These are phyloP conservation scores for Prunella fulvescens DNA, from an alignment of 2,113 vertebrate species.

Conservation along the genomic window DNA sequence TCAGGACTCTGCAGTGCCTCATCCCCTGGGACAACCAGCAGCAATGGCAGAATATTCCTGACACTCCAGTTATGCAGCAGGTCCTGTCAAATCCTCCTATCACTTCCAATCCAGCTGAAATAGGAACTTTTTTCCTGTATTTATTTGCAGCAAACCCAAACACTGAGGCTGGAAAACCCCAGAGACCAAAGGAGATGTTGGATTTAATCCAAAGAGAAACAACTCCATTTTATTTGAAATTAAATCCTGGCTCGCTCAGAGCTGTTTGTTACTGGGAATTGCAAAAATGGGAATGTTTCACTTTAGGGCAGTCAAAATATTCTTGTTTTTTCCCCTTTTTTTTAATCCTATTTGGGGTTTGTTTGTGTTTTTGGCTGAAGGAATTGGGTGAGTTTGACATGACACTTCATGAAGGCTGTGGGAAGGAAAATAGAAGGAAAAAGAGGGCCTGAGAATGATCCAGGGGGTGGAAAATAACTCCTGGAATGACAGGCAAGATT, in stretches of 20 bases:
- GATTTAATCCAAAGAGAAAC: background rate
- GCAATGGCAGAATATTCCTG: background rate
- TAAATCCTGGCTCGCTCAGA: background rate
- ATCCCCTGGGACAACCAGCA: background rate
- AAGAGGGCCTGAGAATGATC: slow-evolving; percentile 31
- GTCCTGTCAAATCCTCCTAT: background rate
- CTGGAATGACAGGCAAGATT: background rate
- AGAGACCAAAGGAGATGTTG: background rate
- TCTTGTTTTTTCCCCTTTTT: accelerated
- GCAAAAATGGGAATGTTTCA: background rate
- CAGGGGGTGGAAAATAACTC: background rate
- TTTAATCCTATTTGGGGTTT: background rate
- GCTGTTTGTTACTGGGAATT: background rate
- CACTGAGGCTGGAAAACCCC: background rate
- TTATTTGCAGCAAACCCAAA: background rate
- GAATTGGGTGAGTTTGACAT: slow-evolving; percentile 31
- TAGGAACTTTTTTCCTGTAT: background rate
- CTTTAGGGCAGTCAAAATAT: background rate
- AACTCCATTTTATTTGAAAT: background rate
- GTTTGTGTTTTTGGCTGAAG: slow-evolving; percentile 24
- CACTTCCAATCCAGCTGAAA: background rate
- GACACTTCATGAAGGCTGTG: slow-evolving; percentile 43
- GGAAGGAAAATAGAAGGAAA: slow-evolving; percentile 18
- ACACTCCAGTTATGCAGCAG: background rate
- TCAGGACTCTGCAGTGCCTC: background rate